Percentiles rank a stretch among this genome's conserved stretches.
Conservation (phyloP, 2,113 vertebrate species). For the Brachypteracias leptosomus region DNA sequence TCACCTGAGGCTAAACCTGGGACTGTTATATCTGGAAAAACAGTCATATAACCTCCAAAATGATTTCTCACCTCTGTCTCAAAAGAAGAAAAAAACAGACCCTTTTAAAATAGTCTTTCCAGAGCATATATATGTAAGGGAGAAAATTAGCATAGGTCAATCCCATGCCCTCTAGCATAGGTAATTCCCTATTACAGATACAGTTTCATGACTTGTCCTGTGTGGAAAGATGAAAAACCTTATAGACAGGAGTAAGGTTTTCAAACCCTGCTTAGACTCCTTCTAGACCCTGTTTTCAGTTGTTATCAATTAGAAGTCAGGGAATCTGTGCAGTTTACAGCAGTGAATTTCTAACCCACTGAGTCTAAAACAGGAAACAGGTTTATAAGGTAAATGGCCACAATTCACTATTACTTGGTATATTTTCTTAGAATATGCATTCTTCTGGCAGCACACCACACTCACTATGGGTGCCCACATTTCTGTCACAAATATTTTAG, state of each 20-base stretch:
- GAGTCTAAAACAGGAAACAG: conserved; percentile 22
- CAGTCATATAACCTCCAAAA: background rate
- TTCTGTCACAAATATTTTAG: background rate
- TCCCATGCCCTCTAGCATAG: background rate
- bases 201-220: background rate
- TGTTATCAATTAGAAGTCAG: background rate
- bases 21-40: conserved; percentile 4
- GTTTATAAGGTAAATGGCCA: background rate
- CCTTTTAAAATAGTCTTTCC: background rate
- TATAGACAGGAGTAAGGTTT: background rate
- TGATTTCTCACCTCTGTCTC: background rate
- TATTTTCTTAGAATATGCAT: background rate
- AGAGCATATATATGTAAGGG: background rate
- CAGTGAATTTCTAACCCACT: background rate
- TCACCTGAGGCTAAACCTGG: background rate
- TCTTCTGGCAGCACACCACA: background rate
- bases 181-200: background rate
- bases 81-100: background rate
- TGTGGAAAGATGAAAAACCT: background rate
- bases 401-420: background rate
- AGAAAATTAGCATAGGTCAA: background rate
- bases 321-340: background rate
- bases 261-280: background rate
- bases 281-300: background rate
- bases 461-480: background rate